A percentile compares a stretch with the other conserved stretches of the same genome.
Conservation (phyloP, 1,140 invertebrate species). For the Anastatus disparis region DNA sequence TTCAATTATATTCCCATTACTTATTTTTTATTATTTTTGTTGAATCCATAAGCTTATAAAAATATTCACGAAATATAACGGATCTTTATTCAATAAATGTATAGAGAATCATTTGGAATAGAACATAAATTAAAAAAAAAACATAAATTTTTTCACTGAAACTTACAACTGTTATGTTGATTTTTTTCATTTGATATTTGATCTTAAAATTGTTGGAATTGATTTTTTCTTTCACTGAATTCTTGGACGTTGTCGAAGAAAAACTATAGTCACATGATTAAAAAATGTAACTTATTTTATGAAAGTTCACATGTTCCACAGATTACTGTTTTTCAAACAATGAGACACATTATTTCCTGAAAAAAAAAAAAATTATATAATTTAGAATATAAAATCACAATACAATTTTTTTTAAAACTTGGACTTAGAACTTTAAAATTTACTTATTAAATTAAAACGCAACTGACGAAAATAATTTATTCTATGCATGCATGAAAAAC, state of each 20-base stretch:
- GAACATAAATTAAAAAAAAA: too few species aligned
- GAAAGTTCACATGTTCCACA: slow-evolving; percentile 3
- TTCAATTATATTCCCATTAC: slow-evolving; percentile 2
- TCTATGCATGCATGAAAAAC: too few species aligned
- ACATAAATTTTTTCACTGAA: slow-evolving; percentile 22
- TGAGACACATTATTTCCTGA: slow-evolving; percentile 27
- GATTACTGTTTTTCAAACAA: slow-evolving; percentile 9
- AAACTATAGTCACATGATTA: slow-evolving; percentile 14
- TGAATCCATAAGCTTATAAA: slow-evolving; percentile 37
- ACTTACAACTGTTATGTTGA: slow-evolving; percentile 12
- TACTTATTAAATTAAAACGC: too few species aligned
- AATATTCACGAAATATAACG: slow-evolving; percentile 20
- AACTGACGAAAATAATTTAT: too few species aligned
- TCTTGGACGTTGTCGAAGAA: slow-evolving; percentile 13
- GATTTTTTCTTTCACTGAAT: background rate
- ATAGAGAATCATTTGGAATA: too few species aligned
- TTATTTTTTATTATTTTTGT: background rate
- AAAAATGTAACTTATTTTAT: slow-evolving; percentile 19
- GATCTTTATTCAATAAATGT: slow-evolving; percentile 16
- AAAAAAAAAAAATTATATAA: slow-evolving; percentile 5
- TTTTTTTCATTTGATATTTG: slow-evolving; percentile 14
- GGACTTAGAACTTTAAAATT: too few species aligned
- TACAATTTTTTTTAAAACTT: background rate
- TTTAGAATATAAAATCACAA: background rate
- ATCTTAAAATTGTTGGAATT: background rate